phyloP scores from a whole-genome alignment of 2,888 invertebrate species.

The Archips crataeganus region DNA sequence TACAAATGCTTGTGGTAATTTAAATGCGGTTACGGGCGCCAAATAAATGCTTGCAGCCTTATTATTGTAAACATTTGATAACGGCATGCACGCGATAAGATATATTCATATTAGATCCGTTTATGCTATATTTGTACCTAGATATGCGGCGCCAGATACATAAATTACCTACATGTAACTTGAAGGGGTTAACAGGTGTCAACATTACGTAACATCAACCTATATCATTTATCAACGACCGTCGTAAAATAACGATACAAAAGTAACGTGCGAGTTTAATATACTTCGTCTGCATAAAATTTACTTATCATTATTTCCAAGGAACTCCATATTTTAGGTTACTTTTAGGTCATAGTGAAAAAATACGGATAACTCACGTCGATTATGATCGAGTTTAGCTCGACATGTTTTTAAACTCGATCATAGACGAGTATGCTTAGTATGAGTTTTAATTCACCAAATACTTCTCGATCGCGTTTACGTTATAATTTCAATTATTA shows the following conservation, averaged over 20 bases:
- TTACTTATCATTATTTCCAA: too few relatives aligned
- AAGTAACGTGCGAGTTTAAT: too few relatives aligned
- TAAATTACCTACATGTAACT: slow-evolving; percentile 5
- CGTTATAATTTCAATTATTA: too few relatives aligned
- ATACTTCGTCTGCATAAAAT: too few relatives aligned
- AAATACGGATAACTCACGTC: too few relatives aligned
- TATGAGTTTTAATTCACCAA: too few relatives aligned
- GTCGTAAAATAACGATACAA: background rate
- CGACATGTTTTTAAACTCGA: too few relatives aligned
- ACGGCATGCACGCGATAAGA: slow-evolving; percentile 21
- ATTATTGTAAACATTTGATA: slow-evolving; percentile 27
- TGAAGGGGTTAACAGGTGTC: slow-evolving; percentile 24
- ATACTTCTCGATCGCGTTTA: too few relatives aligned
- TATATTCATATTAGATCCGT: slow-evolving; percentile 12
- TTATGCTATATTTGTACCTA: slow-evolving; percentile 14
- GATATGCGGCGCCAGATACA: slow-evolving; percentile 21
- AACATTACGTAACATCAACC: slow-evolving; percentile 6
- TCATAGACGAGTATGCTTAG: too few relatives aligned
- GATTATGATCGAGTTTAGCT: too few relatives aligned
- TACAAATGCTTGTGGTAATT: background rate
- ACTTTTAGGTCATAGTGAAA: too few relatives aligned
- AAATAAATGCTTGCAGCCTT: background rate
- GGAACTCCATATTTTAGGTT: too few relatives aligned
- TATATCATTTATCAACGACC: background rate
- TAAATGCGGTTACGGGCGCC: background rate